Conservation (phyloP, 2,113 vertebrate genomes). For the Caretta caretta region DNA sequence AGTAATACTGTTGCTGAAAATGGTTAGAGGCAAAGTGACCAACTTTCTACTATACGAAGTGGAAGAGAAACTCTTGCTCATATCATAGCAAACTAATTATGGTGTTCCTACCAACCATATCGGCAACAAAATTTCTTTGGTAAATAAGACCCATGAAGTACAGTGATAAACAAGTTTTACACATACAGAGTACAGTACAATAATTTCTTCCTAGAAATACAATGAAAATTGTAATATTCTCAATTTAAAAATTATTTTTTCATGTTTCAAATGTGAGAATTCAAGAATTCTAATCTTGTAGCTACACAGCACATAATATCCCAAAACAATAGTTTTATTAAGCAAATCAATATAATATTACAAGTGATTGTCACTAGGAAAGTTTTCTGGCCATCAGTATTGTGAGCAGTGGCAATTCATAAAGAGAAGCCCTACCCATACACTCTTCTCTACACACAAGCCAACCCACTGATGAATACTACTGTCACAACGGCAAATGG, state of each 20-base stretch:
- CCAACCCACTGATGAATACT: neutral
- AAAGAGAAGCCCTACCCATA: neutral
- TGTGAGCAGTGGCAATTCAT: neutral
- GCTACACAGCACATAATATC: neutral
- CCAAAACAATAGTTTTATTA: neutral
- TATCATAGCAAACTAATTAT: neutral
- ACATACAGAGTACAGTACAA: neutral
- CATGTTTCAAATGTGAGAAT: neutral
- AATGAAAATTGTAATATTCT: neutral
- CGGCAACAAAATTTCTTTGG: neutral
- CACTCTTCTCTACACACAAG: accelerated
- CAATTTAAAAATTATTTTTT: neutral
- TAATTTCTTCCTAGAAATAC: neutral
- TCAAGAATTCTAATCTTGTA: neutral
- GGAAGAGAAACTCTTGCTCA: neutral
- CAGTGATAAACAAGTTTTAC: neutral
- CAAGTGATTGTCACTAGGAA: neutral
- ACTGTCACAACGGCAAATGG: neutral
- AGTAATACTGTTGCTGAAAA: constrained; percentile 40
- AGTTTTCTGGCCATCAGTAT: neutral
- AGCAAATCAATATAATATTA: neutral
- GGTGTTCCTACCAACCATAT: neutral
- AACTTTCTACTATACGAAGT: neutral
- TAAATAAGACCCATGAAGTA: neutral
- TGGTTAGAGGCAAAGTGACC: neutral